Evolutionary conservation across 1,140 invertebrate genomes (phyloP).

Genomic region (Pararge aegeria): DNA sequence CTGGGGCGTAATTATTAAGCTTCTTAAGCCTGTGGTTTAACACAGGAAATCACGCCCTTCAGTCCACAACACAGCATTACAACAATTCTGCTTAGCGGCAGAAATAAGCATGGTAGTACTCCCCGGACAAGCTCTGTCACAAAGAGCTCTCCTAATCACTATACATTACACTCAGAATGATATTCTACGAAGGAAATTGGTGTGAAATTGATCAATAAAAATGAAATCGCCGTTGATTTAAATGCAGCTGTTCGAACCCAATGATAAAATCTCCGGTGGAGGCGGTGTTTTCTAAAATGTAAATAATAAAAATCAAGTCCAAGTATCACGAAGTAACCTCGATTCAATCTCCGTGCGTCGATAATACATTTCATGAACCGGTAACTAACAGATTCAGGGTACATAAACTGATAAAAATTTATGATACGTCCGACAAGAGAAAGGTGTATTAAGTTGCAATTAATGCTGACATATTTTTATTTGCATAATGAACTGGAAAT

Average conservation of each 20-base stretch:
- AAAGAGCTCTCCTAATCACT: no score
- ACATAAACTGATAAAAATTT: constrained; percentile 35
- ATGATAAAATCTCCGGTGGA: neutral
- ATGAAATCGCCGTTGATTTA: neutral
- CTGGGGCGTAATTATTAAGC: no score
- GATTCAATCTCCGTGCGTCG: constrained; percentile 28
- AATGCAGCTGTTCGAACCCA: neutral
- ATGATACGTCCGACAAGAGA: constrained; percentile 34
- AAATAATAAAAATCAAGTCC: constrained; percentile 28
- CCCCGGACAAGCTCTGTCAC: no score
- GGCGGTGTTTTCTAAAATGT: neutral
- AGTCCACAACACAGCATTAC: no score
- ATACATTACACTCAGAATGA: no score
- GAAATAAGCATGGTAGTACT: no score
- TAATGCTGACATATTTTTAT: neutral
- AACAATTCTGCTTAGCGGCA: no score
- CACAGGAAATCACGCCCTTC: no score
- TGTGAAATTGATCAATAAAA: no score
- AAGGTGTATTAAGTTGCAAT: constrained; percentile 16
- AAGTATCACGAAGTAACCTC: constrained; percentile 28
- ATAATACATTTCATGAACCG: constrained; percentile 33
- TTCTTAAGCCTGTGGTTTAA: no score
- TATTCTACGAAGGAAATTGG: no score
- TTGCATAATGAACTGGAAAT: neutral
- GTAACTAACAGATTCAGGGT: constrained; percentile 32